Evolutionary conservation across 1,140 invertebrate genomes (phyloP), one percentile per base, ranked within the genome.

Genomic region (Myzus persicae): DNA sequence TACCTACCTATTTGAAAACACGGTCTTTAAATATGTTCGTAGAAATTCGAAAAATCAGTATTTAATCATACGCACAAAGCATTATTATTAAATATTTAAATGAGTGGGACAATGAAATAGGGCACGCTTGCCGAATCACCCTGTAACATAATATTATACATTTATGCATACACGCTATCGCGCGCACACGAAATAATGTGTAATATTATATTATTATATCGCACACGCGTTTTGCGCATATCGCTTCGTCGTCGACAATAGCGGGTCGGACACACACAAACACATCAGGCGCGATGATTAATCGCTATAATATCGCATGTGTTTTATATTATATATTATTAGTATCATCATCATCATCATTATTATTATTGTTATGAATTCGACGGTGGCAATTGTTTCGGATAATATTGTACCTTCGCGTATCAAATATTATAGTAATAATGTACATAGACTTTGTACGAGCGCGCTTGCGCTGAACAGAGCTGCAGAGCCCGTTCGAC

Each of bases 341-440:
- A 67, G 24, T 24, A 54, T 24, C 8, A 54, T 54, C 8, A 59
- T 59, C 11, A 59, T 67, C 14, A 59, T 67, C 14, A 67, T 67
- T n/a, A 67, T 67, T n/a, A 67, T 44, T 44, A n/a, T 85, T 54
- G 40, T 89, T 54, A 40, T 89, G 51, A 89, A 54, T 89, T 89
- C 36, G 36, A 22, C 46, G 48, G 48, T 51, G 48, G 88, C 48
- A 51, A 89, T 89, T 89, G 88, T 89, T 89, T 89, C 51, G 48
- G 88, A 89, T 89, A 89, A 38, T 54, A 51, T 89, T 89, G 51
- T 54, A 48, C n/a, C n/a, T 36, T 51, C 11, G 7, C 42, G 26
- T 76, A 76, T 76, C 59, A 76, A 44, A 85, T 85, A 85, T 44
- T 40, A 42, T 84, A 84, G 6, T 40, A n/a, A n/a, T n/a, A n/a